Conservation (phyloP, 2,113 vertebrate species). For the Beaufortia kweichowensis region DNA sequence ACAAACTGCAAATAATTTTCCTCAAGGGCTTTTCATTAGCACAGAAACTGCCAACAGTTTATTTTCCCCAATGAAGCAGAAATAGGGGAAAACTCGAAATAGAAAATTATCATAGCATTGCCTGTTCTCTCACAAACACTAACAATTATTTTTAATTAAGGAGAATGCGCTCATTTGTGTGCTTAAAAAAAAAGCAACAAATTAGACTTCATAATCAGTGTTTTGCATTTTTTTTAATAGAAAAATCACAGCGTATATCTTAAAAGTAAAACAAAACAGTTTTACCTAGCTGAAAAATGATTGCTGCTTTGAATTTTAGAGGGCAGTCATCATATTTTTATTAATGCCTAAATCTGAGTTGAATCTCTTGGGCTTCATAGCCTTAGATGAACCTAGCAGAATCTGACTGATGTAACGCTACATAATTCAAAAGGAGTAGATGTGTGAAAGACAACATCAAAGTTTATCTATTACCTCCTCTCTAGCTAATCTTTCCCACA, state of each 20-base stretch:
- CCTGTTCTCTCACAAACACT: constrained; percentile 50
- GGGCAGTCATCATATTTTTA: neutral
- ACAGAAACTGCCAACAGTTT: constrained; percentile 38
- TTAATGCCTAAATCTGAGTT: neutral
- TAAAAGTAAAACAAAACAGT: too few species aligned
- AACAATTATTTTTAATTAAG: constrained; percentile 52
- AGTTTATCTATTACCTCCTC: neutral
- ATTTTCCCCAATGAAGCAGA: constrained; percentile 50
- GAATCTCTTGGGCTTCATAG: neutral
- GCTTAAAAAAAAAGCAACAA: constrained; percentile 56
- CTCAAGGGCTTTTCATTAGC: constrained; percentile 45
- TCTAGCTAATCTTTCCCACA: neutral
- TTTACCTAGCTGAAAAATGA: neutral
- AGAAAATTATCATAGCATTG: constrained; percentile 57
- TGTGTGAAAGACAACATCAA: neutral
- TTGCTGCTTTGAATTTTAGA: neutral
- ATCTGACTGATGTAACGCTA: neutral
- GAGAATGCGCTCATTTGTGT: constrained; percentile 55
- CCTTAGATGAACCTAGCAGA: constrained; percentile 6
- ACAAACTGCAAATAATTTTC: neutral
- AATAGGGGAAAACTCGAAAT: neutral
- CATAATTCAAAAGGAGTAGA: neutral
- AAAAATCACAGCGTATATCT: too few species aligned
- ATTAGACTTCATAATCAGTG: constrained; percentile 37
- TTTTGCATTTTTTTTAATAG: neutral